A percentile compares a stretch with the other conserved stretches of the same genome.
phyloP scores from a whole-genome alignment of 2,113 vertebrate species.

The Peromyscus polionotus region DNA sequence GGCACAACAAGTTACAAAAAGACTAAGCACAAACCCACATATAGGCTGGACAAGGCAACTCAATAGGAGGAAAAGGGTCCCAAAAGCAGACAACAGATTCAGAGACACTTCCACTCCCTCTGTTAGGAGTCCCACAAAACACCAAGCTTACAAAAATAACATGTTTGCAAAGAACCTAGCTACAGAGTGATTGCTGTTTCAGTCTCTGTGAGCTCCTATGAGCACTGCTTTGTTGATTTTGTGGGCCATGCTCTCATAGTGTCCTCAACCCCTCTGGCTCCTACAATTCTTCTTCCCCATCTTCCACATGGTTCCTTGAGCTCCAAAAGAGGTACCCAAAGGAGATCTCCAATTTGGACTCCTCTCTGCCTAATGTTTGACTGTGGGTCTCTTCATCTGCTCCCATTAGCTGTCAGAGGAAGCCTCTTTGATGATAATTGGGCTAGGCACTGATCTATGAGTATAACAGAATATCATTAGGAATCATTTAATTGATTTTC shows the following conservation, averaged over 20 bases:
- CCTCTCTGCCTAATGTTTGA: neutral
- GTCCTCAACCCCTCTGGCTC: neutral
- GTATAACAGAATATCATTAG: neutral
- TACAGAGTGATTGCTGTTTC: neutral
- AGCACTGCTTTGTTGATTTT: neutral
- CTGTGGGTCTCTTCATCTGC: neutral
- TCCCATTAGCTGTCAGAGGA: neutral
- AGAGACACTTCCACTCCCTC: neutral
- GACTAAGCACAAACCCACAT: neutral
- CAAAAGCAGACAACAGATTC: neutral
- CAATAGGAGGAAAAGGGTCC: too few species aligned
- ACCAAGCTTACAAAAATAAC: neutral
- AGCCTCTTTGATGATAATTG: neutral
- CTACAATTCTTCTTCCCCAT: neutral
- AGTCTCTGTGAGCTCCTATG: neutral
- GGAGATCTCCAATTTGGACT: neutral
- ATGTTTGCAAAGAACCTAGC: neutral
- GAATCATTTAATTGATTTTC: neutral
- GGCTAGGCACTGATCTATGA: neutral
- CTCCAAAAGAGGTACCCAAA: neutral
- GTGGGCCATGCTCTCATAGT: neutral
- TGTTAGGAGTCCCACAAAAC: neutral
- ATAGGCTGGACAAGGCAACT: too few species aligned
- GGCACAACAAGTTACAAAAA: neutral
- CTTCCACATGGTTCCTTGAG: neutral